Evolutionary conservation across 2,888 invertebrate genomes (phyloP).

Genomic region (Nemapogon koenigi): DNA sequence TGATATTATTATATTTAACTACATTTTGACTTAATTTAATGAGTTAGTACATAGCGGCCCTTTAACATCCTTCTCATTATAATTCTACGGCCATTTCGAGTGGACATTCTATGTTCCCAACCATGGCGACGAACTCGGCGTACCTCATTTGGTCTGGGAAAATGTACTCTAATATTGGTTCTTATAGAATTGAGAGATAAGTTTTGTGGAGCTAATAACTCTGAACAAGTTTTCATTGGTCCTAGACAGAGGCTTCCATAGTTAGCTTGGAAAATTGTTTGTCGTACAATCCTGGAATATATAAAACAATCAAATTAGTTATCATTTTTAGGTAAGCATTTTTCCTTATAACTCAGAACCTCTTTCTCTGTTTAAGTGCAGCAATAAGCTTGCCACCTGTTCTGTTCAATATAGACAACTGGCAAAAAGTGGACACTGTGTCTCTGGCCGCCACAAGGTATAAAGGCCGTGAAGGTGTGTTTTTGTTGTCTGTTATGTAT

Average conservation of each 20-base stretch:
- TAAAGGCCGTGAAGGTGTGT: no score
- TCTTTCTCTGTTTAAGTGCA: no score
- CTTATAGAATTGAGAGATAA: constrained; percentile 36
- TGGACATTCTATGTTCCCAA: constrained; percentile 73
- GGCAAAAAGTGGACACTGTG: no score
- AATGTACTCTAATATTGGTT: constrained; percentile 69
- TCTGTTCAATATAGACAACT: no score
- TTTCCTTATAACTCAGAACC: no score
- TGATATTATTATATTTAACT: constrained; percentile 4
- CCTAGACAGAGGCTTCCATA: constrained; percentile 23
- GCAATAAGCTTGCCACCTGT: no score
- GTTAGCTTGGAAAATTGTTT: constrained; percentile 15
- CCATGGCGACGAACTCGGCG: constrained; percentile 75
- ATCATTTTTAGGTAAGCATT: constrained; percentile 1
- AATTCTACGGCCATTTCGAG: constrained; percentile 70
- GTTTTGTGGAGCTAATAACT: constrained; percentile 28
- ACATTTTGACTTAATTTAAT: no score
- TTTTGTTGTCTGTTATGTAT: no score
- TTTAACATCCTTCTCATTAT: constrained; percentile 80
- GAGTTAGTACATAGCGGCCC: constrained; percentile 72
- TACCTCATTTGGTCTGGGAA: constrained; percentile 77
- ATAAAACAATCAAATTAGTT: background rate
- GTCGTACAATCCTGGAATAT: constrained; percentile 34
- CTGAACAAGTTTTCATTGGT: constrained; percentile 24
- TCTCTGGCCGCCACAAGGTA: no score